These are phyloP conservation scores for Crocuta crocuta DNA, from an alignment of 2,113 vertebrate genomes.

Conservation along the genomic window DNA sequence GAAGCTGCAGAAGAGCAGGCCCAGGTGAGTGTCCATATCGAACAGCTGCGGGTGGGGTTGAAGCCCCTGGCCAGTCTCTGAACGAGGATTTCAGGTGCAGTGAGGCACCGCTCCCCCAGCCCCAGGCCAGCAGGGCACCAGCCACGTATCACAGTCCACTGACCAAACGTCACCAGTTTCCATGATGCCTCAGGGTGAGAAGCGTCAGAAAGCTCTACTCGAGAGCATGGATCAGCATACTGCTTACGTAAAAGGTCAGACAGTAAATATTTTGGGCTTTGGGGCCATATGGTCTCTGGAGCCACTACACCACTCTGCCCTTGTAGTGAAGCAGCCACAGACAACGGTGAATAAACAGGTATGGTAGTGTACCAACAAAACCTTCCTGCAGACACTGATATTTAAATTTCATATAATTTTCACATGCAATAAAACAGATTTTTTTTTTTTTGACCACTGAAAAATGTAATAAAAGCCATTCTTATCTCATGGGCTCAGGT, in stretches of 20 bases:
- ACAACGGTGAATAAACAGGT: fast-evolving
- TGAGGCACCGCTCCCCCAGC: not conserved
- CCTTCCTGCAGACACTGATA: too few relatives aligned
- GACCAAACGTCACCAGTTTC: not conserved
- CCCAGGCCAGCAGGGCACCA: fast-evolving
- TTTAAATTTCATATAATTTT: not conserved
- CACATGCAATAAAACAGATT: not conserved
- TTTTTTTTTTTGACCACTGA: not conserved
- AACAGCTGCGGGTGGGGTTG: fast-evolving
- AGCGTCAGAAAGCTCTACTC: not conserved
- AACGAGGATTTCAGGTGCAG: fast-evolving
- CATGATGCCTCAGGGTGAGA: not conserved
- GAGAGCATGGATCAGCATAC: not conserved
- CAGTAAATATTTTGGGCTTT: not conserved
- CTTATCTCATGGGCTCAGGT: not conserved
- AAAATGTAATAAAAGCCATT: not conserved
- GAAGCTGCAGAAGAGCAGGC: not conserved
- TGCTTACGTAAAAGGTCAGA: not conserved
- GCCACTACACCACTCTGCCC: fast-evolving
- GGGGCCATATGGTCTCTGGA: not conserved
- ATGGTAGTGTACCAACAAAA: not conserved
- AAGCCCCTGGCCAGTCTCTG: not conserved
- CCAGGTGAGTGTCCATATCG: fast-evolving
- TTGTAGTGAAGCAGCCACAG: fast-evolving
- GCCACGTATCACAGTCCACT: not conserved